These are phyloP conservation scores for Palloptera scutellata DNA, from an alignment of 2,888 invertebrate species.

Conservation along the genomic window DNA sequence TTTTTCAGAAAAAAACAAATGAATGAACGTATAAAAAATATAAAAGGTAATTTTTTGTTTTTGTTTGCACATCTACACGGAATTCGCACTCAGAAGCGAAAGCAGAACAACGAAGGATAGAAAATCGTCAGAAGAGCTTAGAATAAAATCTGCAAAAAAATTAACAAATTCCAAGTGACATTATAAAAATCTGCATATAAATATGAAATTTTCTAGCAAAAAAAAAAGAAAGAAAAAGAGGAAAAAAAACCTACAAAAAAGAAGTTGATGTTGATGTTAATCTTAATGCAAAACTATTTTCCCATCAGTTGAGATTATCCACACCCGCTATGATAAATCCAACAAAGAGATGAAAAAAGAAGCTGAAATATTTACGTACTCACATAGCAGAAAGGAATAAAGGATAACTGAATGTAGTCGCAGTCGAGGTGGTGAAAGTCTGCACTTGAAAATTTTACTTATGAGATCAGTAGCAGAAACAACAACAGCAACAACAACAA, in stretches of 20 bases:
- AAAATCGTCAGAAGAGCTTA: neutral
- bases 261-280: neutral
- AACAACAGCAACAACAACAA: neutral
- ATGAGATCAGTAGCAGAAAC: neutral
- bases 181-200: conserved; percentile 25
- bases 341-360: neutral
- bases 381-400: neutral
- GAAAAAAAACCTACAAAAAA: neutral
- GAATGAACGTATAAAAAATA: no score
- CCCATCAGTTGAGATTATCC: conserved; percentile 8
- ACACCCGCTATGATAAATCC: neutral
- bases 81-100: no score
- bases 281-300: conserved; percentile 17
- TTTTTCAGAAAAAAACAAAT: no score
- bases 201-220: conserved; percentile 15
- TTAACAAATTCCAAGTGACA: conserved; percentile 1
- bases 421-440: no score
- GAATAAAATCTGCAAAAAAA: neutral
- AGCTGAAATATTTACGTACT: neutral
- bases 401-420: neutral
- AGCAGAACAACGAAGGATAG: no score
- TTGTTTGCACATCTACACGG: no score
- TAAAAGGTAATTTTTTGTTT: no score
- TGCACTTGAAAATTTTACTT: no score
- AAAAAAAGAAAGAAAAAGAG: conserved; percentile 8